Base-by-base conservation (phyloP, 2,888 invertebrate genomes). In the Glaucopsyche alexis region DNA sequence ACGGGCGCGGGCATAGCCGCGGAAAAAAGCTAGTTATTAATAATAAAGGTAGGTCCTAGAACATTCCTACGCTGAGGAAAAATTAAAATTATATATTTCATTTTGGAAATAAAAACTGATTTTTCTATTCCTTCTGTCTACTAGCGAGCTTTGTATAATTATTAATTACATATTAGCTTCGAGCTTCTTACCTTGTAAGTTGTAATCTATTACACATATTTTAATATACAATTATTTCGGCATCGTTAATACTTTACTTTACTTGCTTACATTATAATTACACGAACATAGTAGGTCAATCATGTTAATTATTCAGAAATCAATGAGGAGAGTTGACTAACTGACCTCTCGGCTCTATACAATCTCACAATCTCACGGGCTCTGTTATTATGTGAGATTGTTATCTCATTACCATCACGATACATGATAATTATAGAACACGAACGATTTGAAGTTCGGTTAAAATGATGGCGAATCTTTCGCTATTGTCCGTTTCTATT, bases 271-370 rank as follows among this genome's bases (percentile, higher is more conserved):
- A n/a, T n/a, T n/a, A 60, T 38, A 60, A 60, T 29, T 38, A 60
- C 60, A 60, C 29, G 29, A 29, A 29, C 60, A 60, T 60, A 60
- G 60, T 60, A 60, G 60, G 60, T 60, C 29, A 60, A 29, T 60
- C 29, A 38, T 19, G 9, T 47, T 47, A 55, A 55, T 60, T 60
- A 60, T 60, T 60, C 60, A 60, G 60, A 60, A 60, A 60, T 60
- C 60, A 60, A 60, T 60, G 60, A 60, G 60, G 60, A 38, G 60
- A 60, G 60, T 60, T 60, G 60, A 60, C 29, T 60, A 60, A 38
- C 60, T 60, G 29, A 60, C 60, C 60, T 60, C 19, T 29, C 29
- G 29, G 60, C 29, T 60, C 60, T 38, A 11, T 47, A 60, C 60
- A 60, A 38, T 60, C 60, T 60, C 60, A 60, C 60, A 60, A 38